These are phyloP conservation scores for Halcyon senegalensis DNA, from an alignment of 2,113 vertebrate species.

Conservation along the genomic window DNA sequence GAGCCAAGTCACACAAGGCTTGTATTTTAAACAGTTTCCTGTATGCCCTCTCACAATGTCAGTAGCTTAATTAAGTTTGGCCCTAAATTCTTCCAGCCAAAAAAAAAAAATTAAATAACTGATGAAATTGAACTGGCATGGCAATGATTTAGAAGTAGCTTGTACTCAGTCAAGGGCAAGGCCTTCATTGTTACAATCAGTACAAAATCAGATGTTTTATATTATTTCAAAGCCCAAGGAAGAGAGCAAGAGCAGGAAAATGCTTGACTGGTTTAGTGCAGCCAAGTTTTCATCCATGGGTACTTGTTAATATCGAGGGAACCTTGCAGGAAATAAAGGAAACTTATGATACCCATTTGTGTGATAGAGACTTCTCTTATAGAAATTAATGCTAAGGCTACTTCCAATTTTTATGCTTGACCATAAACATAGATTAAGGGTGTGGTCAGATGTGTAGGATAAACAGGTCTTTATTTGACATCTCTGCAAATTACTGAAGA, in stretches of 20 bases:
- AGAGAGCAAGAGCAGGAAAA: background rate
- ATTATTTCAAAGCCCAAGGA: background rate
- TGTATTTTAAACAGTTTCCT: conserved; percentile 10
- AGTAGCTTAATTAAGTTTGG: conserved; percentile 38
- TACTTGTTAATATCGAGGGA: background rate
- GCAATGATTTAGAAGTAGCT: conserved; percentile 9
- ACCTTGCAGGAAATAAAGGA: background rate
- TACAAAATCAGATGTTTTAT: background rate
- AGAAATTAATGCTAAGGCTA: background rate
- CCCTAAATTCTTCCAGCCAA: conserved; percentile 14
- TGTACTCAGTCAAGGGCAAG: background rate
- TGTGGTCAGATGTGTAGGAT: background rate
- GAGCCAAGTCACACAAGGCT: background rate
- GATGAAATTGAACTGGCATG: background rate
- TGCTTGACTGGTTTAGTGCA: background rate
- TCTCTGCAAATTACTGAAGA: background rate
- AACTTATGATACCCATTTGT: background rate
- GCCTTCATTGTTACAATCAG: background rate
- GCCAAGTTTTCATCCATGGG: background rate
- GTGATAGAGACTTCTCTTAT: background rate
- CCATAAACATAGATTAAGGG: background rate
- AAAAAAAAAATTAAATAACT: background rate
- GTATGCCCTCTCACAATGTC: conserved; percentile 5
- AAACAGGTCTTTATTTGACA: background rate
- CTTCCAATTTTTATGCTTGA: background rate